A percentile compares a stretch with the other conserved stretches of the same genome.
These are phyloP conservation scores for Eurytoma adleriae DNA, from an alignment of 2,888 invertebrate genomes.

Conservation along the genomic window DNA sequence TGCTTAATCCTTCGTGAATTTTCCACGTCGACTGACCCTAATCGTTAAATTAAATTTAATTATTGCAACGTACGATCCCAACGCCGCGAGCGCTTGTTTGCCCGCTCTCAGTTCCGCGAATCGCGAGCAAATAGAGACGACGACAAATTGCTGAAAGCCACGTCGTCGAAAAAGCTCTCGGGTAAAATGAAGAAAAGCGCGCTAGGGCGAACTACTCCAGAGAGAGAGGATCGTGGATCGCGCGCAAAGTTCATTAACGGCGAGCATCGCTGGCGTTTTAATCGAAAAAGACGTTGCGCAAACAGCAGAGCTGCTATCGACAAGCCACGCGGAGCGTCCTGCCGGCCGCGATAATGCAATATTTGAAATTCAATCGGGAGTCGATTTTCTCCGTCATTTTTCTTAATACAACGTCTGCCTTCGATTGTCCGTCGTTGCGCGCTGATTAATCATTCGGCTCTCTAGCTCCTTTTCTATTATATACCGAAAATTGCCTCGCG, in stretches of 20 bases:
- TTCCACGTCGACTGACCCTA: no score
- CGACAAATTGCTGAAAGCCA: no score
- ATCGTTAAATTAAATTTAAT: no score
- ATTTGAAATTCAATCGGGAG: constrained; percentile 28
- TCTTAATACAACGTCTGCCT: background rate
- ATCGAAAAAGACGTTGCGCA: constrained; percentile 17
- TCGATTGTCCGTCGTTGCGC: background rate
- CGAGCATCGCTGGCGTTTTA: background rate
- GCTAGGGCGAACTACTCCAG: background rate
- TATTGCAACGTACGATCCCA: no score
- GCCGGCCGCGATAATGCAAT: background rate
- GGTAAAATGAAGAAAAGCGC: background rate
- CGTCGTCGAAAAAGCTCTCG: background rate
- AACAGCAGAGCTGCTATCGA: constrained; percentile 20
- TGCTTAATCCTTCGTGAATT: no score
- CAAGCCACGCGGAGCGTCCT: background rate
- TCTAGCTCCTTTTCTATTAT: background rate
- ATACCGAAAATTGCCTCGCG: background rate
- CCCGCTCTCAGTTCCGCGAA: no score
- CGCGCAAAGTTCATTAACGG: background rate
- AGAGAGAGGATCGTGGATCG: constrained; percentile 11
- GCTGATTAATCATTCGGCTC: background rate
- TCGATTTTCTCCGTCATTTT: constrained; percentile 4
- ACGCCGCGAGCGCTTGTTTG: no score
- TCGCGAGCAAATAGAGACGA: no score